A percentile compares a stretch with the other conserved stretches of the same genome.
These are phyloP conservation scores for Mohoua ochrocephala DNA, from an alignment of 2,113 vertebrate genomes.

Conservation along the genomic window DNA sequence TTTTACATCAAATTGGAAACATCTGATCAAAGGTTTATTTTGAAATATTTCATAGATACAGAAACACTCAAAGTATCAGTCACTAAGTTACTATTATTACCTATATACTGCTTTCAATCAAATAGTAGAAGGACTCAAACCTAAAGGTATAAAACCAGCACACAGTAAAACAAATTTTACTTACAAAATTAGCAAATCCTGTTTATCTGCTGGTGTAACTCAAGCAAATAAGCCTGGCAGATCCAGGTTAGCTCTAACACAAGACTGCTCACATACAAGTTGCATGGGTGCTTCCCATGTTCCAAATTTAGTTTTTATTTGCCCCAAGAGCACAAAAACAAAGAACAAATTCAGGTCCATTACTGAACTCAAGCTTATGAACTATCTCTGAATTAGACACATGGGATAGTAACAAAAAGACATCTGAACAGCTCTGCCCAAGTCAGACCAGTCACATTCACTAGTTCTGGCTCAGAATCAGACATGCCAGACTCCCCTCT, in stretches of 20 bases:
- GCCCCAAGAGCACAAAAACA: neutral
- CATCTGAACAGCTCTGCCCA: neutral
- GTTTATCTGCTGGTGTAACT: neutral
- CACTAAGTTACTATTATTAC: neutral
- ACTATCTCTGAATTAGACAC: neutral
- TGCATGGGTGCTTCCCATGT: neutral
- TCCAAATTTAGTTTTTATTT: neutral
- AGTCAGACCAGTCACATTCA: neutral
- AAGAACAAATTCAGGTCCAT: neutral
- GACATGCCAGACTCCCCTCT: neutral
- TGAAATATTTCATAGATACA: neutral
- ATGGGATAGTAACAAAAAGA: neutral
- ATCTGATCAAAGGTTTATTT: neutral
- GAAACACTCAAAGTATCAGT: neutral
- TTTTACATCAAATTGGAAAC: neutral
- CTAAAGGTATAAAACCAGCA: neutral
- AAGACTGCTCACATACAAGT: accelerated
- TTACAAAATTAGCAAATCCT: neutral
- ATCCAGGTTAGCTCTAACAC: neutral
- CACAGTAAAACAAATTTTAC: neutral
- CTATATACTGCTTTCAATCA: neutral
- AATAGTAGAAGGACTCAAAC: neutral
- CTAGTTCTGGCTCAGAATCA: neutral
- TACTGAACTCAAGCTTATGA: neutral
- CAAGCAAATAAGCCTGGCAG: neutral